A percentile compares a stretch with the other conserved stretches of the same genome.
Conservation (phyloP, 2,888 invertebrate genomes). For the Doris montereyensis region DNA sequence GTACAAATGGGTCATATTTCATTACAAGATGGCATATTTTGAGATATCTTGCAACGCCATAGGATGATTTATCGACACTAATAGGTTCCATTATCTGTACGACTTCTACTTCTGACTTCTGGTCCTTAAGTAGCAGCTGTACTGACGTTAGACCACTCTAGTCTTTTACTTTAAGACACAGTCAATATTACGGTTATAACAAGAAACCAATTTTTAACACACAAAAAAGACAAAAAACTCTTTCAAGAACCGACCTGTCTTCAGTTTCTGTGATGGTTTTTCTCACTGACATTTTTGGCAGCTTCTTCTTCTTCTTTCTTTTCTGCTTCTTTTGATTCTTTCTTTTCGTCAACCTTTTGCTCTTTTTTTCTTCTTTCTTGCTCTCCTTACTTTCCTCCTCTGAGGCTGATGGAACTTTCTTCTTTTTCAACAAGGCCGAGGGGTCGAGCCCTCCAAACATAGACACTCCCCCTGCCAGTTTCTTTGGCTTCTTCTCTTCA, state of each 20-base stretch:
- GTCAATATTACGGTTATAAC: too few species aligned
- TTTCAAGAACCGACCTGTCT: conserved; percentile 14
- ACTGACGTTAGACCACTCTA: too few species aligned
- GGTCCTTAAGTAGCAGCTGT: too few species aligned
- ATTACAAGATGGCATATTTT: too few species aligned
- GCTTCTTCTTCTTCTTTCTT: conserved; percentile 1
- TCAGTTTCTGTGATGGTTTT: neutral
- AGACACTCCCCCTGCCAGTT: conserved; percentile 62
- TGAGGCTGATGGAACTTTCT: neutral
- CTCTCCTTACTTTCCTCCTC: conserved; percentile 24
- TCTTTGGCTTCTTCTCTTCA: conserved; percentile 49
- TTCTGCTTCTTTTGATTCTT: neutral
- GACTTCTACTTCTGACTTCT: too few species aligned
- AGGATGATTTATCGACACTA: too few species aligned
- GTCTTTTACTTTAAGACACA: too few species aligned
- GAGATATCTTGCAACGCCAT: too few species aligned
- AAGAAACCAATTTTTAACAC: too few species aligned
- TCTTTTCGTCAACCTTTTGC: conserved; percentile 9
- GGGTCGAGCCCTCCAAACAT: conserved; percentile 66
- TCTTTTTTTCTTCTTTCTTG: conserved; percentile 20
- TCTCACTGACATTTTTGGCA: neutral
- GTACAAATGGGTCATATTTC: too few species aligned
- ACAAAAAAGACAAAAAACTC: too few species aligned
- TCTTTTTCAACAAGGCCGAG: conserved; percentile 50
- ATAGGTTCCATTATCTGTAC: too few species aligned